These are phyloP conservation scores for Megalonaias nervosa DNA, from an alignment of 1,140 invertebrate genomes.

Conservation along the genomic window DNA sequence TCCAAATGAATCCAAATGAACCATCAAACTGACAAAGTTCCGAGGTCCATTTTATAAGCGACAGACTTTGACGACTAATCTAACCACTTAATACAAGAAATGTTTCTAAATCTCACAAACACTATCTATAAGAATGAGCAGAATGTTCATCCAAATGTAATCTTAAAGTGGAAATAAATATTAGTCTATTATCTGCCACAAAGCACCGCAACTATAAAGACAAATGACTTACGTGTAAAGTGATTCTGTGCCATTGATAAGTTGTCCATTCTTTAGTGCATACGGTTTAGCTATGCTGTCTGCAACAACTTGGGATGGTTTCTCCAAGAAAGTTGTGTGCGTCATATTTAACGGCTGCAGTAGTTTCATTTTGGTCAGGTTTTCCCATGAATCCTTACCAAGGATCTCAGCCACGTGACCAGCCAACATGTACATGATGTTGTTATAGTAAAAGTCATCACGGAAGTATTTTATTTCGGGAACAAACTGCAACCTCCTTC, in stretches of 20 bases:
- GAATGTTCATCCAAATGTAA: too few species aligned
- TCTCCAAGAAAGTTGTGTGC: slow-evolving; percentile 33
- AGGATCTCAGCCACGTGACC: slow-evolving; percentile 42
- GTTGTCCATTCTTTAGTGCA: slow-evolving; percentile 2
- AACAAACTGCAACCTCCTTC: slow-evolving; percentile 42
- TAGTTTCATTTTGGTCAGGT: slow-evolving; percentile 38
- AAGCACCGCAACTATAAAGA: too few species aligned
- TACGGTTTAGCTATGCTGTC: slow-evolving; percentile 5
- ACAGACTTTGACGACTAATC: too few species aligned
- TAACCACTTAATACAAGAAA: too few species aligned
- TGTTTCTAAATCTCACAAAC: too few species aligned
- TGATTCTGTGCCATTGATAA: slow-evolving; percentile 6
- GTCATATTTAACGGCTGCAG: slow-evolving; percentile 46
- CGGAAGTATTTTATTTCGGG: slow-evolving; percentile 42
- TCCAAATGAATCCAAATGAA: too few species aligned
- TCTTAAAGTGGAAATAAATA: too few species aligned
- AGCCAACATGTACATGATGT: slow-evolving; percentile 45
- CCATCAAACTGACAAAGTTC: too few species aligned
- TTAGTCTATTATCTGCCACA: too few species aligned
- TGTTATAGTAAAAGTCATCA: slow-evolving; percentile 44
- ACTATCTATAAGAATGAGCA: too few species aligned
- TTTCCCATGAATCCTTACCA: slow-evolving; percentile 44
- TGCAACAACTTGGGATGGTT: neutral
- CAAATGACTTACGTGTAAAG: too few species aligned
- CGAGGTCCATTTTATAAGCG: too few species aligned